Evolutionary conservation across 37 sponge, comb jelly and placozoan genomes (phyloP).

Genomic region (Tethya wilhelma): DNA sequence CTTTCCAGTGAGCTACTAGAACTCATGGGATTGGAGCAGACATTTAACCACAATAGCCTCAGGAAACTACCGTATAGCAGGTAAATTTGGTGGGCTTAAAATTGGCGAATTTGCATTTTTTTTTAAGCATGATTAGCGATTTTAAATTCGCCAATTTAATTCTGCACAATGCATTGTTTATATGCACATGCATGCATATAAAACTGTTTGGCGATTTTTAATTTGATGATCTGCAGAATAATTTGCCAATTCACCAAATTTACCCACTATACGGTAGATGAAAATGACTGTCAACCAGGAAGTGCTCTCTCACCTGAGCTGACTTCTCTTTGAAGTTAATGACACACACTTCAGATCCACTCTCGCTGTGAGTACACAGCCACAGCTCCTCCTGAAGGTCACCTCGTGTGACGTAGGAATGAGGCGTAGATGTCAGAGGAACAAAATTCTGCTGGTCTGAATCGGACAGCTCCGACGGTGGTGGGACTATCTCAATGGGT

Average conservation of each 20-base stretch:
- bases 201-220: too few species aligned
- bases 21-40: too few species aligned
- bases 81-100: neutral
- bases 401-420: slow-evolving; percentile 46
- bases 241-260: neutral
- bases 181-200: too few species aligned
- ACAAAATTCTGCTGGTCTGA: neutral
- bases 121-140: too few species aligned
- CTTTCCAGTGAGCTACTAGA: neutral
- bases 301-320: neutral
- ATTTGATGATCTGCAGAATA: neutral
- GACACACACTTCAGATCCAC: slow-evolving; percentile 35
- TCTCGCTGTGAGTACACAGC: slow-evolving; percentile 47
- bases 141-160: too few species aligned
- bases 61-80: neutral
- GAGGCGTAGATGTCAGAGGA: neutral
- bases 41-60: neutral
- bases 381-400: slow-evolving; percentile 85
- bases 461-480: neutral
- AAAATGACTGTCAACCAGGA: neutral
- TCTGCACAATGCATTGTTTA: too few species aligned
- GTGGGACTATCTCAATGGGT: slow-evolving; percentile 45
- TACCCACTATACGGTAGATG: neutral
- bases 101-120: too few species aligned
- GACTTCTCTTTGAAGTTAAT: slow-evolving; percentile 73